Evolutionary conservation across 1,140 invertebrate genomes (phyloP), one percentile per base, ranked within the genome.

Genomic region (Neodiprion lecontei): DNA sequence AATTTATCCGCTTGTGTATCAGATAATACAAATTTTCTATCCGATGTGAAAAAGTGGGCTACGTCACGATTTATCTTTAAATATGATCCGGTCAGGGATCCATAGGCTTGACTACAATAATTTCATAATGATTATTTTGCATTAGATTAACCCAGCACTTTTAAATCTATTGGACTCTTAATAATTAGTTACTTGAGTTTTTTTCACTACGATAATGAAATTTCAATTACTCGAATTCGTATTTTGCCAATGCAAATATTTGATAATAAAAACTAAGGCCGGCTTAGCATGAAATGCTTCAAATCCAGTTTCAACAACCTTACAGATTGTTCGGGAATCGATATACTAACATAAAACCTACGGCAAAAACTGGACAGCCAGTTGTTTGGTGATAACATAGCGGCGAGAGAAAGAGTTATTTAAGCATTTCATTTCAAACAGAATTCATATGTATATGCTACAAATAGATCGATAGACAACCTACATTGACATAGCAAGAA

Each of bases 231-330:
- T 61, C 9, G 11, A 61, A 61, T 61, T 61, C 53, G 9, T 17
- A 14, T 61, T 8, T 40, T 12, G 4, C 53, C 53, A 9, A 61
- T 61, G 53, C 53, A 61, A 61, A 61, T 61, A 9, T 61, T 61
- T 12, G n/a, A 61, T 61, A 61, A 7, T 17, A 61, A 61, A 61
- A 61, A 61, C 53, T 61, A 61, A 61, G 53, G 53, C 53, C n/a
- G 53, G 53, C 53, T 61, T 61, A 61, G 53, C 53, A 61, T 14
- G 53, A 61, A 61, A 9, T 61, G 53, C 53, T 61, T 61, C 53
- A 61, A 61, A 61, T 61, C 53, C 53, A 61, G 53, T 61, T 61
- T 61, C 53, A 61, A 61, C 53, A 61, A 61, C 53, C n/a, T 61
- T 61, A 61, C n/a, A 61, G 9, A 61, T 17, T 61, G 53, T 61